A percentile compares a stretch with the other conserved stretches of the same genome.
Evolutionary conservation across 2,113 vertebrate genomes (phyloP).

Genomic region (Speoplatyrhinus poulsoni): DNA sequence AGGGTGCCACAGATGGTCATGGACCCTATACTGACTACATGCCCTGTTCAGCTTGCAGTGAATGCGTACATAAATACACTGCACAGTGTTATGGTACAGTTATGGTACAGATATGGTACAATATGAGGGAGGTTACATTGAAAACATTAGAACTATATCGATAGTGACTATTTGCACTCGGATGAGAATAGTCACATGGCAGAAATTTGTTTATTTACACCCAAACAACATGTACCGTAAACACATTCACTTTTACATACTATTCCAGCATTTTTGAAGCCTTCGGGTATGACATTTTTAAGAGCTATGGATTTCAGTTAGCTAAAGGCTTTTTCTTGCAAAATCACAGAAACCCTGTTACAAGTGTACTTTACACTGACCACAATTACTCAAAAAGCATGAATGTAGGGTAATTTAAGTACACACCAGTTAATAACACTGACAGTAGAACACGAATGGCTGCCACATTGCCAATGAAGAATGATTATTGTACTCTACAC

Average conservation of each 20-base stretch:
- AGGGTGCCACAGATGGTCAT: slow-evolving; percentile 60
- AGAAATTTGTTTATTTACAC: too few relatives aligned
- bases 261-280: too few relatives aligned
- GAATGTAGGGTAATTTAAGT: too few relatives aligned
- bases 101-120: slow-evolving; percentile 1
- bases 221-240: too few relatives aligned
- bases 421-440: slow-evolving; percentile 31
- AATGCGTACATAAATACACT: slow-evolving; percentile 41
- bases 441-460: slow-evolving; percentile 20
- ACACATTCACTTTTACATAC: too few relatives aligned
- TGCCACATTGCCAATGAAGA: slow-evolving; percentile 11
- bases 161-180: too few relatives aligned
- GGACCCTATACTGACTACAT: slow-evolving; percentile 48
- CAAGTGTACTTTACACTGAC: not conserved
- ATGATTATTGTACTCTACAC: slow-evolving; percentile 4
- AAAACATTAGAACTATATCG: too few relatives aligned
- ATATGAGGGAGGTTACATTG: slow-evolving; percentile 26
- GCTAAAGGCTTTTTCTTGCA: too few relatives aligned
- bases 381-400: too few relatives aligned
- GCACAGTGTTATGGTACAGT: not conserved
- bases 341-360: not conserved
- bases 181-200: too few relatives aligned
- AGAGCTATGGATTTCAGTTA: too few relatives aligned
- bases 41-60: slow-evolving; percentile 50
- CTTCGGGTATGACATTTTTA: too few relatives aligned